Conservation (phyloP, 2,797 vertebrate genomes). For the Nyctalus aviator region DNA sequence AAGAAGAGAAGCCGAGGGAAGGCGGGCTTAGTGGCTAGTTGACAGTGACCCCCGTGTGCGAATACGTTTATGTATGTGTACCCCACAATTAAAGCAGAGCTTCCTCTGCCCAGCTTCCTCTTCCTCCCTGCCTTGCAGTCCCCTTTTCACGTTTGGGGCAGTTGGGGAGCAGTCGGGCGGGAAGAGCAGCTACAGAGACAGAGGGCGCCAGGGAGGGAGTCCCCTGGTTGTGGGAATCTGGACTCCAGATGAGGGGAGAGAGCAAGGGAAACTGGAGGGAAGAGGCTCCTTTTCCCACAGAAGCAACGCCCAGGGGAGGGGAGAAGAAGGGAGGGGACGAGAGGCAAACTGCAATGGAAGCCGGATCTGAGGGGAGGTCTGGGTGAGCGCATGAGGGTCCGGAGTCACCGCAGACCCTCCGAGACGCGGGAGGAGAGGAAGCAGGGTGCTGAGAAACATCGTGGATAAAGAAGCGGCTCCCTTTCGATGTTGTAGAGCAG, state of each 20-base stretch:
- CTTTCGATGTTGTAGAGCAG: no score
- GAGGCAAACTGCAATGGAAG: no score
- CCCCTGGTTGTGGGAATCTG: fast-evolving
- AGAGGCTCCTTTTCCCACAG: not conserved
- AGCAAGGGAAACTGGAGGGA: not conserved
- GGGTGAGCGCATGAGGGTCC: fast-evolving
- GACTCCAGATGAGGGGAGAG: not conserved
- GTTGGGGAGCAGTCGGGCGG: fast-evolving
- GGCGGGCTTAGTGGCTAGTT: fast-evolving
- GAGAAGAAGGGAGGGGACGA: fast-evolving
- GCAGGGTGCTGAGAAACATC: not conserved
- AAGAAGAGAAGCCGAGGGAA: not conserved
- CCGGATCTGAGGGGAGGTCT: fast-evolving
- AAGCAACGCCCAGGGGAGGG: not conserved
- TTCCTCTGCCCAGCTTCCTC: not conserved
- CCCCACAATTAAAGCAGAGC: fast-evolving
- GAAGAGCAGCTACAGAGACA: not conserved
- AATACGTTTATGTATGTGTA: fast-evolving
- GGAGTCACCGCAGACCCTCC: fast-evolving
- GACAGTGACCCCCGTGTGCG: fast-evolving
- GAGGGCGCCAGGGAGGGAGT: fast-evolving
- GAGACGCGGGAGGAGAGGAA: no score
- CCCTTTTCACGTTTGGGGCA: not conserved
- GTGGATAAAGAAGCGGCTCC: not conserved
- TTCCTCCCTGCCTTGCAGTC: not conserved